phyloP scores from a whole-genome alignment of 2,888 invertebrate species.

The Norana najaformis region DNA sequence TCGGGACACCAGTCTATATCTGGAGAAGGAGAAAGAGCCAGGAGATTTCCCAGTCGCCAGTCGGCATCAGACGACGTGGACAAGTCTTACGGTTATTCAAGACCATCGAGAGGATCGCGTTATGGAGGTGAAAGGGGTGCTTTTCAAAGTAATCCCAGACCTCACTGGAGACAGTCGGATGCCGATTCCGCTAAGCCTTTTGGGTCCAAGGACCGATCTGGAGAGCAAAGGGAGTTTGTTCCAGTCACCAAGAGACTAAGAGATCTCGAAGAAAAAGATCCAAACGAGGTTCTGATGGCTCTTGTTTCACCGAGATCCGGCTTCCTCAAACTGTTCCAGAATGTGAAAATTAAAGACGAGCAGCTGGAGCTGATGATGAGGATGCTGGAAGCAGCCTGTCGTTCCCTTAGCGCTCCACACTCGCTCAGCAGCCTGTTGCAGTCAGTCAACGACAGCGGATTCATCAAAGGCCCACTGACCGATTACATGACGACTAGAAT shows the following conservation, averaged over 20 bases:
- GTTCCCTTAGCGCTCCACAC: not conserved
- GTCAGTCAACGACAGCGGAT: conserved; percentile 27
- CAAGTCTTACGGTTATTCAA: not conserved
- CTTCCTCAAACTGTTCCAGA: conserved; percentile 22
- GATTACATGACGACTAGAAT: not conserved
- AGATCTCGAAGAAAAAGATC: conserved; percentile 8
- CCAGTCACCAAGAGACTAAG: conserved; percentile 16
- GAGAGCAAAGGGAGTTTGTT: conserved; percentile 8
- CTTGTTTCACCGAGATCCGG: not conserved
- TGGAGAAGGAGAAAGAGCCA: not conserved
- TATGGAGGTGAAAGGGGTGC: not conserved
- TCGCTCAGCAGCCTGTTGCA: not conserved
- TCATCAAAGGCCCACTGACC: not conserved
- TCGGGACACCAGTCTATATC: not conserved
- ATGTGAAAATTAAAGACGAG: conserved; percentile 18
- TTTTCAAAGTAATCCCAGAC: not conserved
- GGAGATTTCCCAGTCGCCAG: not conserved
- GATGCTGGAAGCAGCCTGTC: not conserved
- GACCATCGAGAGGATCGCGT: not conserved
- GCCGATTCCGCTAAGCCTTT: not conserved
- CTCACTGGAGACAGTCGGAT: not conserved
- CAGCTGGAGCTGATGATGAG: conserved; percentile 14
- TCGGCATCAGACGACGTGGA: not conserved
- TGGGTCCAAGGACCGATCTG: not conserved
- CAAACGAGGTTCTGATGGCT: conserved; percentile 27